Evolutionary conservation across 37 sponge, comb jelly and placozoan genomes (phyloP), one percentile per base, ranked within the genome.

Genomic region (Halisarca cf. caerulea): DNA sequence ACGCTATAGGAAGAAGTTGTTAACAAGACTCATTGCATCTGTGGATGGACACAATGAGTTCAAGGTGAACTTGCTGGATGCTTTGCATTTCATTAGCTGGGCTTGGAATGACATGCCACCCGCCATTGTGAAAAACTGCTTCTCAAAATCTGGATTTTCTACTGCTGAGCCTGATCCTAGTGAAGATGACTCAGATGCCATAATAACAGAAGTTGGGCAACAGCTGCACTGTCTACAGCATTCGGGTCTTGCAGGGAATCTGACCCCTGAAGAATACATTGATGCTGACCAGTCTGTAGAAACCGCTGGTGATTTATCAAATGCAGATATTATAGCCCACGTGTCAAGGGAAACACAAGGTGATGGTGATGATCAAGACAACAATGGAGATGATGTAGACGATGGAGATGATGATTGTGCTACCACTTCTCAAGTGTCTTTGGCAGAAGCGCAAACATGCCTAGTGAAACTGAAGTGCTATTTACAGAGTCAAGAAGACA

Each of bases 171-270:
- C 51, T 47, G 51, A 47, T 11, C 11, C 51, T 47, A 47, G 51
- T 47, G 51, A 47, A 47, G 51, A 47, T 47, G 51, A 47, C 51
- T 47, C 51, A 47, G 51, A 47, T 47, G 11, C 51, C 51, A 6
- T 47, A 6, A 47, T 47, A 47, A 11, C 64, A 62, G 64, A 62
- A 28, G 30, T 62, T 62, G 64, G 30, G 15, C 30, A 62, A 15
- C n/a, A 62, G 30, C 64, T 62, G 64, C 64, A 62, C n/a, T 62
- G 64, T 28, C 30, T 62, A 62, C 64, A 62, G 64, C 64, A 62
- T 7, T n/a, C 18, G 6, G 64, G 30, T n/a, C 64, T 62, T 62
- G 64, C 25, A 30, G 64, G 25, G 6, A 23, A 62, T n/a, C 30
- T 62, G 30, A 62, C 30, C 7, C 64, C 64, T 30, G 64, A 62